These are phyloP conservation scores for Bombylius discolor DNA, from an alignment of 2,888 invertebrate genomes.

Conservation along the genomic window DNA sequence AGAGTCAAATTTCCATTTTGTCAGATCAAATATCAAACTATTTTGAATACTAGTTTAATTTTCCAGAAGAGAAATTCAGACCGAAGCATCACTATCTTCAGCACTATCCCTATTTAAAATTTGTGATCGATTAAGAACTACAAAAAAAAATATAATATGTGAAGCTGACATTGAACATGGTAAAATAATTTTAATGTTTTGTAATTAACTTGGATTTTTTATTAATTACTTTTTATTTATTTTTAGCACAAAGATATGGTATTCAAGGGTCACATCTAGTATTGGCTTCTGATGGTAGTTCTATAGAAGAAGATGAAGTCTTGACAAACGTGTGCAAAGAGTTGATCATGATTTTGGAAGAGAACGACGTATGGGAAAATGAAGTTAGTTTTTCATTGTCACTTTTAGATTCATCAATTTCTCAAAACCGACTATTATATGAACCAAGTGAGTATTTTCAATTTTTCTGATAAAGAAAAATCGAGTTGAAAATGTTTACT, in stretches of 20 bases:
- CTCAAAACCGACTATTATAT: not conserved
- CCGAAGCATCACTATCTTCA: not conserved
- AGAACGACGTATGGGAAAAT: not conserved
- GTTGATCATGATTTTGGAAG: not conserved
- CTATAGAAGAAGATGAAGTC: not conserved
- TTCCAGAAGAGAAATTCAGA: not conserved
- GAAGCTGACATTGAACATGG: not conserved
- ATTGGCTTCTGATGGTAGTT: not conserved
- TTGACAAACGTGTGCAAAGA: not conserved
- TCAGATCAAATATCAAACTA: not conserved
- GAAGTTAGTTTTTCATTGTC: not conserved
- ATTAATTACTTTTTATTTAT: not conserved
- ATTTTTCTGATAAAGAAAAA: too few relatives aligned
- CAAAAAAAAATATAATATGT: not conserved
- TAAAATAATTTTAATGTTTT: not conserved
- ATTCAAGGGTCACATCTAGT: not conserved
- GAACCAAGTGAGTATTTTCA: not conserved
- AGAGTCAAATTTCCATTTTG: slow-evolving; percentile 2
- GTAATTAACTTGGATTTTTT: not conserved
- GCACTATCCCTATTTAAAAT: not conserved
- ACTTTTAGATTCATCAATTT: not conserved
- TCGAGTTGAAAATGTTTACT: too few relatives aligned
- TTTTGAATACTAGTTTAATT: not conserved
- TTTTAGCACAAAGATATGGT: not conserved
- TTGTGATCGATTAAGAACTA: not conserved